Evolutionary conservation across 1,140 invertebrate species (phyloP).

Genomic region (Euwallacea fornicatus): DNA sequence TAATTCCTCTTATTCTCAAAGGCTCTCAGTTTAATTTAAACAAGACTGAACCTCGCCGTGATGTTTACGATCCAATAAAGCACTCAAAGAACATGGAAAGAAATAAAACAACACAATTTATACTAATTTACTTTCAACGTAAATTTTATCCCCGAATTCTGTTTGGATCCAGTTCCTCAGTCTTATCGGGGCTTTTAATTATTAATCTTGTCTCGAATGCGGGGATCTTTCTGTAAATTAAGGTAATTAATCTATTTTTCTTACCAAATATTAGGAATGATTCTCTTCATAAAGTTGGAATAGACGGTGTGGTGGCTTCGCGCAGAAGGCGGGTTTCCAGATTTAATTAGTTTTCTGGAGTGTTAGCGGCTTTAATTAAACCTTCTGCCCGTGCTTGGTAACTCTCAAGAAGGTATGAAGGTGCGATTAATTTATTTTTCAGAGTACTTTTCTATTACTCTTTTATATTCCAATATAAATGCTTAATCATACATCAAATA

Average conservation of each 20-base stretch:
- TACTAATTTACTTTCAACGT: constrained; percentile 25
- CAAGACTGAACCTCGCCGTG: neutral
- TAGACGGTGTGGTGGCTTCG: constrained; percentile 6
- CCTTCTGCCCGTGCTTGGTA: constrained; percentile 11
- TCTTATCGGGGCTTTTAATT: constrained; percentile 10
- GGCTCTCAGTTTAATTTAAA: constrained; percentile 20
- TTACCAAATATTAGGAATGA: constrained; percentile 9
- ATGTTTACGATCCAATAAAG: constrained; percentile 25
- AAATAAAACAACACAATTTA: constrained; percentile 17
- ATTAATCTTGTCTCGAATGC: constrained; percentile 6
- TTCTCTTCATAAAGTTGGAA: constrained; percentile 19
- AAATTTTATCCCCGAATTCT: constrained; percentile 5
- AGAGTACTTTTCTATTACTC: neutral
- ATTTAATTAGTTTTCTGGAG: constrained; percentile 23
- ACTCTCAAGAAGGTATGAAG: constrained; percentile 7
- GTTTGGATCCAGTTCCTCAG: neutral
- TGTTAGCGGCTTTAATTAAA: constrained; percentile 24
- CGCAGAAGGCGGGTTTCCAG: constrained; percentile 7
- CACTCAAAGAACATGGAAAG: constrained; percentile 21
- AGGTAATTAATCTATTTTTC: constrained; percentile 18
- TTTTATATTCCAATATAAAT: neutral
- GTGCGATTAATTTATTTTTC: constrained; percentile 17
- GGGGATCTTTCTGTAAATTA: constrained; percentile 7
- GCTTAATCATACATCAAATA: too few species aligned
- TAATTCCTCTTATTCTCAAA: constrained; percentile 8